phyloP scores from a whole-genome alignment of 2,797 vertebrate genomes.

The Eidolon dupreanum region DNA sequence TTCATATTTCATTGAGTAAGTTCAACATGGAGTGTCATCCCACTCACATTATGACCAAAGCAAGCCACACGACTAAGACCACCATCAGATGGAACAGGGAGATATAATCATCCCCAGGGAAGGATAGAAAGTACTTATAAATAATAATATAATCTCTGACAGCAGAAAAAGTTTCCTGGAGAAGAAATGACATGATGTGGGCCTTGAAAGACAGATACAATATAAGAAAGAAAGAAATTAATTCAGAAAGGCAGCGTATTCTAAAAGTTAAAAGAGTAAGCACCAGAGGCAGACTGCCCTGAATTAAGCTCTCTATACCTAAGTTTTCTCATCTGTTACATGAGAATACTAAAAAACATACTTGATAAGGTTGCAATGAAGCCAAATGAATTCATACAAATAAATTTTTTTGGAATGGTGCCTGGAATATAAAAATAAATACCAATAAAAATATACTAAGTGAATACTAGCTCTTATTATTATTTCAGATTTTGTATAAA shows the following conservation, averaged over 20 bases:
- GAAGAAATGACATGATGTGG: neutral
- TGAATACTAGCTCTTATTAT: neutral
- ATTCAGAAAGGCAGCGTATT: neutral
- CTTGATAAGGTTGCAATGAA: neutral
- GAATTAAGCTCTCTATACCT: neutral
- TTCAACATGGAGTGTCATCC: neutral
- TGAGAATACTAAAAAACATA: neutral
- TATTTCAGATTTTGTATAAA: conserved; percentile 18
- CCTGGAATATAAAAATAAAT: neutral
- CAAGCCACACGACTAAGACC: neutral
- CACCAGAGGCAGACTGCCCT: neutral
- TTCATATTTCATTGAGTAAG: neutral
- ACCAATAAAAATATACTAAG: neutral
- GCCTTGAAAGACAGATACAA: neutral
- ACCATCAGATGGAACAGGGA: neutral
- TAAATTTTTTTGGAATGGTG: neutral
- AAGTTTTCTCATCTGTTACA: neutral
- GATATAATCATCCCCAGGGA: neutral
- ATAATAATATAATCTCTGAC: neutral
- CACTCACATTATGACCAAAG: neutral
- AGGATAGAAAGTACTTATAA: neutral
- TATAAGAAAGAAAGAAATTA: neutral
- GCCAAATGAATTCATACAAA: neutral
- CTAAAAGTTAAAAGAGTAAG: neutral
- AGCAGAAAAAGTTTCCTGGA: neutral